phyloP scores from a whole-genome alignment of 2,113 vertebrate species.

The Tetraodon nigroviridis region DNA sequence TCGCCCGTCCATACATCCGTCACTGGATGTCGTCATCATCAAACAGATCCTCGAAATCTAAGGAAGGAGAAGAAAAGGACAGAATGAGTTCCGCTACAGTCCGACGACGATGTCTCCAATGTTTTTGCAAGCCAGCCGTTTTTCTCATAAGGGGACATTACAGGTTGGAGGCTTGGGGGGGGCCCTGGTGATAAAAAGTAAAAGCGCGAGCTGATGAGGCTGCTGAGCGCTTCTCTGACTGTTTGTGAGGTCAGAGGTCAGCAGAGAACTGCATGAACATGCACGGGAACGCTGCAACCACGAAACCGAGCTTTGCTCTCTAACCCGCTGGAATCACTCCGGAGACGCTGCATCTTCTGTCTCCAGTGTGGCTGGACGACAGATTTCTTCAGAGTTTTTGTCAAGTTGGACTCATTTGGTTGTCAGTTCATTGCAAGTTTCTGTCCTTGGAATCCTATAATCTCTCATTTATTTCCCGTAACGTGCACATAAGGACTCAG shows the following conservation, averaged over 20 bases:
- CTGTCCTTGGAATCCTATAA: no score
- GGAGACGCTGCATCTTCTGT: no score
- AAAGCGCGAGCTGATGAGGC: slow-evolving; percentile 19
- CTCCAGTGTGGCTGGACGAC: no score
- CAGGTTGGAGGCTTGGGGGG: slow-evolving; percentile 27
- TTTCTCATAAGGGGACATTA: slow-evolving; percentile 26
- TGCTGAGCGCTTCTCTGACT: slow-evolving; percentile 20
- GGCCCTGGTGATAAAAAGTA: slow-evolving; percentile 48
- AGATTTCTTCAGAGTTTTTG: no score
- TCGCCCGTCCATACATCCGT: slow-evolving; percentile 34
- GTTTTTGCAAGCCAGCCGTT: slow-evolving; percentile 13
- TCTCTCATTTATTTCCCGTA: neutral
- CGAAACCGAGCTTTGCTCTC: no score
- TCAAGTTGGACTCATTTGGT: no score
- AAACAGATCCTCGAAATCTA: slow-evolving; percentile 83
- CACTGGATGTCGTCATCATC: slow-evolving; percentile 81
- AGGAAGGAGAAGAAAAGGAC: slow-evolving; percentile 9
- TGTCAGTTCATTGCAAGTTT: no score
- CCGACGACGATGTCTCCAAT: slow-evolving; percentile 12
- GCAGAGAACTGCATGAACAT: slow-evolving; percentile 44
- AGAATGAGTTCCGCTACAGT: neutral
- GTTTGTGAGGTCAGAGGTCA: slow-evolving; percentile 57
- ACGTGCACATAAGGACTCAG: slow-evolving; percentile 4
- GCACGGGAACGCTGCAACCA: slow-evolving; percentile 6
- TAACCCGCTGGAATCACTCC: no score